Conservation (phyloP, 2,797 vertebrate species). For the Cyprinodon diabolis region DNA sequence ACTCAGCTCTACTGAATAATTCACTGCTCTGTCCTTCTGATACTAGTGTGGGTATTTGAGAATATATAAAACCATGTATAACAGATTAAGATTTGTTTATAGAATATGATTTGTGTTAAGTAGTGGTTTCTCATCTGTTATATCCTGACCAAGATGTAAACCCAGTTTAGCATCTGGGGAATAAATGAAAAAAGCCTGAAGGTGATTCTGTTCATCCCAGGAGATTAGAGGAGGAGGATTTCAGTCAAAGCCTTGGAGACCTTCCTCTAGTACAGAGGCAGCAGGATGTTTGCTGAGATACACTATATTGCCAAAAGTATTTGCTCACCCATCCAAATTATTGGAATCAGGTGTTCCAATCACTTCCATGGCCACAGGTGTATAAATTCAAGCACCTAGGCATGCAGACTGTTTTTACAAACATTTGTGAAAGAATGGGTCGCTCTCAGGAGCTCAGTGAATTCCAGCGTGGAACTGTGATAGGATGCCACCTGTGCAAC, state of each 20-base stretch:
- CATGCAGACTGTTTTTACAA: no score
- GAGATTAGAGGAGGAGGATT: conserved; percentile 4
- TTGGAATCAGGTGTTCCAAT: no score
- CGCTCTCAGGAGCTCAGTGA: no score
- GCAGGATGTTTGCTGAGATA: background rate
- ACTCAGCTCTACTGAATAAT: conserved; percentile 64
- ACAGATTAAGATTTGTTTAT: conserved; percentile 43
- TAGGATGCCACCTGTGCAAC: no score
- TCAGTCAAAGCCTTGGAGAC: conserved; percentile 5
- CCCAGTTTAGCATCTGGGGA: conserved; percentile 2
- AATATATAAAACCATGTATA: conserved; percentile 30
- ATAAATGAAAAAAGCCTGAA: background rate
- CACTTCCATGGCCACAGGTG: no score
- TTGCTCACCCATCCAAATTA: no score
- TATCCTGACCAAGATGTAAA: conserved; percentile 30
- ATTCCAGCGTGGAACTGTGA: no score
- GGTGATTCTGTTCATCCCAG: background rate
- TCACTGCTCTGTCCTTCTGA: conserved; percentile 39
- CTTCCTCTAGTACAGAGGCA: background rate
- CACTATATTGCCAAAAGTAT: no score
- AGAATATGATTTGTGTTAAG: conserved; percentile 16
- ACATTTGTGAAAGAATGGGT: no score
- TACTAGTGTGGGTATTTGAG: conserved; percentile 41
- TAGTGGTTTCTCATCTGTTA: conserved; percentile 16
- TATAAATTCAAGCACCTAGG: no score